Conservation (phyloP, 2,888 invertebrate species). For the Cotesia congregata region DNA sequence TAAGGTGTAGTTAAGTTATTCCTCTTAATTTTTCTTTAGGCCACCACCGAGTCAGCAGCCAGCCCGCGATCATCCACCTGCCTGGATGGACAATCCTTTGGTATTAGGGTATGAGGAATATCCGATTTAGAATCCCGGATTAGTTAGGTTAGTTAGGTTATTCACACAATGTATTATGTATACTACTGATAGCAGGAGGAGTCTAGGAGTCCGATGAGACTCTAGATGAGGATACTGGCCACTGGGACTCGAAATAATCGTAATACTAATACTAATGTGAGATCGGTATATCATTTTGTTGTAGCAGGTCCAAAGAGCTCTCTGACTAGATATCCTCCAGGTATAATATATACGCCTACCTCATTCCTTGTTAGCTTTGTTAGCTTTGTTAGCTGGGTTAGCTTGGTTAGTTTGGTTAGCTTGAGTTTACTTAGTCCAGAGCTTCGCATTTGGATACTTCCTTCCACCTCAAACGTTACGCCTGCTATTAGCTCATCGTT, state of each 20-base stretch:
- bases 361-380: slow-evolving; percentile 64
- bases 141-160: not conserved
- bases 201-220: not conserved
- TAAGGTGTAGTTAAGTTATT: slow-evolving; percentile 56
- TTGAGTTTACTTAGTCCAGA: slow-evolving; percentile 63
- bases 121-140: not conserved
- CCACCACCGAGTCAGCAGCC: not conserved
- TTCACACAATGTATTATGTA: no score
- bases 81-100: slow-evolving; percentile 44
- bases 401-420: slow-evolving; percentile 49
- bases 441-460: slow-evolving; percentile 43
- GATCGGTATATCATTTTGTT: slow-evolving; percentile 67
- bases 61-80: slow-evolving; percentile 45
- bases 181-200: no score
- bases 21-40: slow-evolving; percentile 12
- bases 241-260: slow-evolving; percentile 37
- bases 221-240: slow-evolving; percentile 17
- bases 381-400: no score
- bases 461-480: slow-evolving; percentile 60
- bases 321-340: slow-evolving; percentile 49
- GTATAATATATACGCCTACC: slow-evolving; percentile 53
- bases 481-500: slow-evolving; percentile 68
- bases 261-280: slow-evolving; percentile 38
- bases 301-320: slow-evolving; percentile 48
- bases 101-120: slow-evolving; percentile 29